phyloP scores from a whole-genome alignment of 1,140 invertebrate species.

The Brachionus rotundiformis region DNA sequence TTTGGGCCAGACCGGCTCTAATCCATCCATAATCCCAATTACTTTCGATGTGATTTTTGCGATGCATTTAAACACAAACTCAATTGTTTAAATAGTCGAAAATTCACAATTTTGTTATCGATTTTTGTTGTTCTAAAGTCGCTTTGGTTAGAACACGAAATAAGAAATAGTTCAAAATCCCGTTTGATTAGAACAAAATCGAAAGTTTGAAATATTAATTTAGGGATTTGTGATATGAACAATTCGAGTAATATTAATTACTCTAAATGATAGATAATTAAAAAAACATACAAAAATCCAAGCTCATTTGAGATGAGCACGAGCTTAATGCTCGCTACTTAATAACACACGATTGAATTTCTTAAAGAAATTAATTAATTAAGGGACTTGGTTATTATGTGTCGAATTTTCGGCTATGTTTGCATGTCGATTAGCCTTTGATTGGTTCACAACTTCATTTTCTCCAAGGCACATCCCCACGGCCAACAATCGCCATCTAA shows the following conservation, averaged over 20 bases:
- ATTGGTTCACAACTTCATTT: not conserved
- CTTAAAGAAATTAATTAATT: conserved; percentile 12
- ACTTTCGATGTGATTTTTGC: conserved; percentile 20
- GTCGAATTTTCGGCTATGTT: not conserved
- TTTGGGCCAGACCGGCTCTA: not conserved
- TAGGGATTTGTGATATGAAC: conserved; percentile 29
- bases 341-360: not conserved
- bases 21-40: not conserved
- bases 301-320: not conserved
- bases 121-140: conserved; percentile 13
- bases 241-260: not conserved
- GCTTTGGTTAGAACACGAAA: not conserved
- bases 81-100: conserved; percentile 32
- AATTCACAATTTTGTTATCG: not conserved
- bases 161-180: not conserved
- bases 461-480: not conserved
- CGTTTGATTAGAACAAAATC: not conserved
- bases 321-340: not conserved
- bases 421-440: not conserved
- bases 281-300: not conserved
- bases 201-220: conserved; percentile 43
- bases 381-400: conserved; percentile 1
- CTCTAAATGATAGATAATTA: conserved; percentile 30
- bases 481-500: no score
- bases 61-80: conserved; percentile 8